phyloP scores from a whole-genome alignment of 2,113 vertebrate genomes.

The Psammodynastes pulverulentus region DNA sequence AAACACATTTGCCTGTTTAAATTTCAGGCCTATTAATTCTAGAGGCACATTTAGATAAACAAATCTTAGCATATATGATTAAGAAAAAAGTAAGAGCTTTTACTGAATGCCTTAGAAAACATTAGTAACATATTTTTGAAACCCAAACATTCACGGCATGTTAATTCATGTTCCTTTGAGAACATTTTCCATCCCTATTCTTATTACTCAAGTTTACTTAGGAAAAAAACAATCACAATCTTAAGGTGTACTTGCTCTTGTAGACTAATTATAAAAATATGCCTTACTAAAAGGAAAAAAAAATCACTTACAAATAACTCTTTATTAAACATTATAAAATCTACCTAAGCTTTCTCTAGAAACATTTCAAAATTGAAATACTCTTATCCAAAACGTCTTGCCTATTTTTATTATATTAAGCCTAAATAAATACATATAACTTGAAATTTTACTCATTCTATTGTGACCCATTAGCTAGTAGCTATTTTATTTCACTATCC shows the following conservation, averaged over 20 bases:
- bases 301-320: not conserved
- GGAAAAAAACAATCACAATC: not conserved
- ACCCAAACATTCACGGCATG: not conserved
- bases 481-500: not conserved
- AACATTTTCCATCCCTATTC: not conserved
- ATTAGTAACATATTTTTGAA: conserved; percentile 9
- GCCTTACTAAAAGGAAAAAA: not conserved
- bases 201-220: not conserved
- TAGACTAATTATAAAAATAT: not conserved
- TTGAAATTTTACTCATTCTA: not conserved
- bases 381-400: not conserved
- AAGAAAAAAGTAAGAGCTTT: not conserved
- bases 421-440: not conserved
- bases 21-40: not conserved
- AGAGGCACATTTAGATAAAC: not conserved
- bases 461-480: not conserved
- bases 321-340: not conserved
- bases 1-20: not conserved
- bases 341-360: not conserved
- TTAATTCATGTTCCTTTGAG: not conserved
- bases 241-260: not conserved
- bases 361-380: not conserved
- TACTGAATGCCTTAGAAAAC: not conserved
- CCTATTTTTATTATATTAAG: not conserved
- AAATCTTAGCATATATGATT: not conserved